These are phyloP conservation scores for Pyrochroa serraticornis DNA, from an alignment of 2,888 invertebrate genomes.

Conservation along the genomic window DNA sequence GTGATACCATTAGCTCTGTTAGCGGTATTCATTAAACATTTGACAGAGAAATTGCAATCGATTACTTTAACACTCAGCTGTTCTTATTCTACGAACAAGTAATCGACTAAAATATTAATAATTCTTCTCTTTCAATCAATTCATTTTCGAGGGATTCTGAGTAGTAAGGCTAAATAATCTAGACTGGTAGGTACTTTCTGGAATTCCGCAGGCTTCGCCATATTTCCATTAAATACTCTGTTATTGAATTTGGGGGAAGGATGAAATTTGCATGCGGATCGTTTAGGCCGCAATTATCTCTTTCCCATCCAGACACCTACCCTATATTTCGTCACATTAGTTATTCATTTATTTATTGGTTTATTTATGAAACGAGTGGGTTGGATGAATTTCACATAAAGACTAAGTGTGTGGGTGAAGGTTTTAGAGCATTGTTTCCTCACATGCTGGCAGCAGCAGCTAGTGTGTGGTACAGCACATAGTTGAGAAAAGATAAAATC, in stretches of 20 bases:
- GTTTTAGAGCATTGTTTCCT: slow-evolving; percentile 19
- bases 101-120: slow-evolving; percentile 1
- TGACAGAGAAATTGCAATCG: slow-evolving; percentile 10
- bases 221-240: not conserved
- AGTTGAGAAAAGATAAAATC: slow-evolving; percentile 5
- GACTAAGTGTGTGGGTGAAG: slow-evolving; percentile 12
- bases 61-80: not conserved
- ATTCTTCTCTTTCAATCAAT: not conserved
- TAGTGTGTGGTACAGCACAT: not conserved
- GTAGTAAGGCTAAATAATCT: not conserved
- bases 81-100: slow-evolving; percentile 1
- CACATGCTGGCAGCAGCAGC: not conserved
- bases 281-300: slow-evolving; percentile 7
- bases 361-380: slow-evolving; percentile 1
- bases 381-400: slow-evolving; percentile 3
- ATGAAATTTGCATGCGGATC: slow-evolving; percentile 16
- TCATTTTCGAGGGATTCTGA: not conserved
- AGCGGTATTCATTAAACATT: slow-evolving; percentile 29
- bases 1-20: slow-evolving; percentile 23
- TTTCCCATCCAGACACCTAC: slow-evolving; percentile 1
- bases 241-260: slow-evolving; percentile 12
- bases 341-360: slow-evolving; percentile 11
- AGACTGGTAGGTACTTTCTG: not conserved
- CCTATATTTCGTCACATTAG: not conserved
- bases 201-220: not conserved